A percentile compares a stretch with the other conserved stretches of the same genome.
These are phyloP conservation scores for Anguilla pacifica DNA, from an alignment of 2,797 vertebrate genomes.

Conservation along the genomic window DNA sequence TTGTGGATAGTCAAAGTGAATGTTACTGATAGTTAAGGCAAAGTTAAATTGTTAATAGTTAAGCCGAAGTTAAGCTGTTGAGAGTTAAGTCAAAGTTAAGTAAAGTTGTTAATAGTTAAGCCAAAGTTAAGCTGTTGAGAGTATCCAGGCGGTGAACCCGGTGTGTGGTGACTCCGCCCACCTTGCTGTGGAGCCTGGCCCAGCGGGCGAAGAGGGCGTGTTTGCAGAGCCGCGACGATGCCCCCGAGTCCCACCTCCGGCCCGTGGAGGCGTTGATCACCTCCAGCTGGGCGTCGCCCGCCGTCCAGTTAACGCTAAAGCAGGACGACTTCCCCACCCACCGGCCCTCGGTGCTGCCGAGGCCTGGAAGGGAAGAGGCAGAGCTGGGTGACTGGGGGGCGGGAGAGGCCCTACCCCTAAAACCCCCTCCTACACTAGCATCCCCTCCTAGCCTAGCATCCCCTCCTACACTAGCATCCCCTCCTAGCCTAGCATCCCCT, in stretches of 20 bases:
- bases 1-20: too few species aligned
- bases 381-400: not conserved
- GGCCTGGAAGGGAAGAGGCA: slow-evolving; percentile 57
- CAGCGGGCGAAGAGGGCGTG: slow-evolving; percentile 75
- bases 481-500: not conserved
- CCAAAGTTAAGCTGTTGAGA: too few species aligned
- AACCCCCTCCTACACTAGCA: not conserved
- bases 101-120: too few species aligned
- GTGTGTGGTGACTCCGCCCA: slow-evolving; percentile 46
- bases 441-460: too few species aligned
- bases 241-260: slow-evolving; percentile 65
- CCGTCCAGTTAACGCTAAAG: slow-evolving; percentile 84
- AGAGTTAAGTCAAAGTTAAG: too few species aligned
- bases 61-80: too few species aligned
- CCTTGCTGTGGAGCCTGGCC: slow-evolving; percentile 80
- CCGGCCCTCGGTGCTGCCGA: slow-evolving; percentile 68
- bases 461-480: not conserved
- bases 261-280: slow-evolving; percentile 79
- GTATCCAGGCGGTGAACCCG: too few species aligned
- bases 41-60: too few species aligned
- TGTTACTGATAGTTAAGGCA: too few species aligned
- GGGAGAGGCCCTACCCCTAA: not conserved
- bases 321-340: slow-evolving; percentile 73
- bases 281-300: slow-evolving; percentile 72
- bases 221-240: slow-evolving; percentile 83